These are phyloP conservation scores for Gerris lacustris DNA, from an alignment of 2,888 invertebrate genomes.

Conservation along the genomic window DNA sequence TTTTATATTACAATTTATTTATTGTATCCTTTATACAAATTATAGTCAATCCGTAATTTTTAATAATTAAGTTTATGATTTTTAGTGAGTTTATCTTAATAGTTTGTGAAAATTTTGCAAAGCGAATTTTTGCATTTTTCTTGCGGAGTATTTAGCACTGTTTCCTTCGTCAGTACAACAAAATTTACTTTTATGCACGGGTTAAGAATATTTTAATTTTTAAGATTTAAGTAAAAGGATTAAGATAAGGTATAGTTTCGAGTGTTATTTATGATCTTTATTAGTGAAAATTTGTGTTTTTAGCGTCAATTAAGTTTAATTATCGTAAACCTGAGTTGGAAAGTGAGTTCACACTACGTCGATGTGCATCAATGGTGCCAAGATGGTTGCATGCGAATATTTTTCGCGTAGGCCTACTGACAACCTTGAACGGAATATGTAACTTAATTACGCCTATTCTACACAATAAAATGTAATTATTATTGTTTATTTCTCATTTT, in stretches of 20 bases:
- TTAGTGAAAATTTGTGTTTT: conserved; percentile 17
- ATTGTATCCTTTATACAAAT: neutral
- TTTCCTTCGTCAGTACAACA: conserved; percentile 34
- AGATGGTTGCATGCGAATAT: conserved; percentile 36
- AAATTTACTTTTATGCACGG: conserved; percentile 35
- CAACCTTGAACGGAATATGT: conserved; percentile 28
- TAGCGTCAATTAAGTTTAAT: neutral
- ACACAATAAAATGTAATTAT: conserved; percentile 8
- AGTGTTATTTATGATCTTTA: conserved; percentile 22
- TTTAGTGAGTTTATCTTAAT: neutral
- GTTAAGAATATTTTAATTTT: conserved; percentile 34
- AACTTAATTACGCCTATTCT: conserved; percentile 8
- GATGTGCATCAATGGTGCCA: conserved; percentile 35
- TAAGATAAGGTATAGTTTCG: conserved; percentile 30
- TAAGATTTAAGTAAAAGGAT: conserved; percentile 32
- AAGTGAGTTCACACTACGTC: conserved; percentile 26
- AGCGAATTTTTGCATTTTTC: conserved; percentile 20
- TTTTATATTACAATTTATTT: neutral
- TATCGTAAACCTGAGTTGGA: neutral
- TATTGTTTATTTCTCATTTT: neutral
- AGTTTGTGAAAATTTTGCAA: conserved; percentile 8
- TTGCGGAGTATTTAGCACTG: conserved; percentile 29
- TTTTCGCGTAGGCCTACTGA: conserved; percentile 32
- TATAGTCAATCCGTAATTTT: neutral
- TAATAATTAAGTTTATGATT: neutral